Percentiles rank a stretch among this genome's conserved stretches.
Conservation (phyloP, 2,888 invertebrate species). For the Megamerina dolium region DNA sequence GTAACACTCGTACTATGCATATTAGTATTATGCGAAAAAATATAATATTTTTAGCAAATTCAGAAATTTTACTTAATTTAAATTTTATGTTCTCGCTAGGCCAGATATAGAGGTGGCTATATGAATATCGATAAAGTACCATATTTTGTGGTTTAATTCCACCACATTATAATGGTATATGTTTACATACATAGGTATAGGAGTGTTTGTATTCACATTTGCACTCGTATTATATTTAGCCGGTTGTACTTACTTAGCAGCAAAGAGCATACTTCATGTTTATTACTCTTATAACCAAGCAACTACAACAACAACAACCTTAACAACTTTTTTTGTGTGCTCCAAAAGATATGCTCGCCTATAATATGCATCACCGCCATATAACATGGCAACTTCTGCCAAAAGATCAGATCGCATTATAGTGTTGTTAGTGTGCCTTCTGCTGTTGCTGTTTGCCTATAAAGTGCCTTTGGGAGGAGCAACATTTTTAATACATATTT, state of each 20-base stretch:
- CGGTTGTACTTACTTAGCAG: background rate
- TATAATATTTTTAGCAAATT: too few species aligned
- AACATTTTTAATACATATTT: constrained; percentile 8
- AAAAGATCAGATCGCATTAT: background rate
- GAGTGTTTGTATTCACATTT: too few species aligned
- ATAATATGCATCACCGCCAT: too few species aligned
- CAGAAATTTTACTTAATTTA: constrained; percentile 14
- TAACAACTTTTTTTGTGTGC: background rate
- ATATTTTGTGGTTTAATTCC: constrained; percentile 1
- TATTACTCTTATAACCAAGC: background rate
- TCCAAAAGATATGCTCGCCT: background rate
- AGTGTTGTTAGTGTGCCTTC: background rate
- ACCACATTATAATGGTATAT: background rate
- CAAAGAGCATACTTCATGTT: background rate
- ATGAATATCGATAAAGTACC: background rate
- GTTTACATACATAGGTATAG: too few species aligned
- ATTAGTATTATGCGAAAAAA: too few species aligned
- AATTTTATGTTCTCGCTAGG: constrained; percentile 9
- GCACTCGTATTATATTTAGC: too few species aligned
- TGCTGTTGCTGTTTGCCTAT: constrained; percentile 1
- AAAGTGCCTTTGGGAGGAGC: constrained; percentile 15
- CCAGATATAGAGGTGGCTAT: too few species aligned
- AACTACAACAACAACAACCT: background rate
- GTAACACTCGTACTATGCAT: too few species aligned
- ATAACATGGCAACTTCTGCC: background rate